phyloP scores from a whole-genome alignment of 2,797 vertebrate species.

The Discoglossus pictus region DNA sequence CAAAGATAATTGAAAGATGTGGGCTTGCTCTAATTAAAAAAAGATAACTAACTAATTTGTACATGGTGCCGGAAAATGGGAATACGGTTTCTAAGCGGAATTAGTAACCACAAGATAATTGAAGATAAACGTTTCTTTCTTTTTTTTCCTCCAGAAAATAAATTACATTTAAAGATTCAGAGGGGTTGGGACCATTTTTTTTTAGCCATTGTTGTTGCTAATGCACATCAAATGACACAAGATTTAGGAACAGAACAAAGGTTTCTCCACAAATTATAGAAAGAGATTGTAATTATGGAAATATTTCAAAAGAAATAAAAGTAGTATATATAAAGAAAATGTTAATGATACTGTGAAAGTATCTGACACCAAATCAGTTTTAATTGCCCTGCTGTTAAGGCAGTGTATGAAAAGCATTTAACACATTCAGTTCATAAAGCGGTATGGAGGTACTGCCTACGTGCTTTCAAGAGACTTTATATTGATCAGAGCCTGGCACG shows the following conservation, averaged over 20 bases:
- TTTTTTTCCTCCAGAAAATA: too few relatives aligned
- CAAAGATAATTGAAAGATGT: not conserved
- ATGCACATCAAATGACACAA: not conserved
- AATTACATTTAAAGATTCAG: too few relatives aligned
- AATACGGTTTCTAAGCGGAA: not conserved
- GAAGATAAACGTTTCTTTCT: not conserved
- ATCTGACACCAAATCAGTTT: not conserved
- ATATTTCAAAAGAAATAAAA: constrained; percentile 10
- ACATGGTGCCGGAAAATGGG: not conserved
- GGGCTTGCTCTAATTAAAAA: not conserved
- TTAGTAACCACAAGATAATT: constrained; percentile 4
- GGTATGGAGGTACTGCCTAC: too few relatives aligned
- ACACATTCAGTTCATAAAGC: not conserved
- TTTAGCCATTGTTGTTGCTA: not conserved
- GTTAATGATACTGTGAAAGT: constrained; percentile 13
- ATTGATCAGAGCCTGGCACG: too few relatives aligned
- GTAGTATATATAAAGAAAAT: not conserved
- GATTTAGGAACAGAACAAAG: constrained; percentile 18
- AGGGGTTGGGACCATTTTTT: too few relatives aligned
- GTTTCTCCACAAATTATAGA: constrained; percentile 6
- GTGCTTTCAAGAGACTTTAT: too few relatives aligned
- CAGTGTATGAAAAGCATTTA: not conserved
- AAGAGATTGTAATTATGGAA: constrained; percentile 27
- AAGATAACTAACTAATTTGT: not conserved
- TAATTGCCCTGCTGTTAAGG: not conserved